Evolutionary conservation across 2,888 invertebrate species (phyloP), one percentile per base, ranked within the genome.

Genomic region (Mechanitis mazaeus): DNA sequence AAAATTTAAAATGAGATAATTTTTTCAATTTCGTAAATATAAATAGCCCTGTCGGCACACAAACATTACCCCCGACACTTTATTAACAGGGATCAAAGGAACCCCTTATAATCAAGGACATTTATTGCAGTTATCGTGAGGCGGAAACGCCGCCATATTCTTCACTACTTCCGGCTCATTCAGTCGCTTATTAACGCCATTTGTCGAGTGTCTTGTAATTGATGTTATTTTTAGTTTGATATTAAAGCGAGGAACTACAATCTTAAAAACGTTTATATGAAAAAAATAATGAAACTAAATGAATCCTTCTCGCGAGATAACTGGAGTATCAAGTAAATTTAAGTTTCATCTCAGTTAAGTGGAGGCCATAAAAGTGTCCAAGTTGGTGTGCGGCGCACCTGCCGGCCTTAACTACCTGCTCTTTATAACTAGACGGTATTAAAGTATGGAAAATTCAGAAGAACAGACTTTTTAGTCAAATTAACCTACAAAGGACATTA

Each of bases 341-440:
- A 50, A 50, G 28, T 50, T 50, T 50, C 31, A 50, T 50, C 50
- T 11, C 28, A 31, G 50, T 31, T 31, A 50, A 50, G 31, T 50
- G 66, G 57, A 58, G 64, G 69, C 71, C 59, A 73, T 73, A 72
- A 73, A 69, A 70, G 71, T 72, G 72, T 71, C 59, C 61, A 71
- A 73, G 68, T 71, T 72, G 66, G 71, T 71, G 35, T 72, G 20
- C 20, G 64, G 68, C 65, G 45, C 55, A 50, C 50, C 50, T 50
- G 50, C 50, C 6, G 11, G 9, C 50, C 50, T 42, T 42, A 31
- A 31, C 31, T 31, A 31, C 50, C 28, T 6, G 3, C 6, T 11
- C 31, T 50, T 31, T 31, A 31, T 28, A 31, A 31, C 50, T 50
- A 28, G 28, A 50, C 50, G 31, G 50, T 31, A 31, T 31, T 50